phyloP scores from a whole-genome alignment of 1,140 invertebrate species.

The Caenorhabditis tropicalis region DNA sequence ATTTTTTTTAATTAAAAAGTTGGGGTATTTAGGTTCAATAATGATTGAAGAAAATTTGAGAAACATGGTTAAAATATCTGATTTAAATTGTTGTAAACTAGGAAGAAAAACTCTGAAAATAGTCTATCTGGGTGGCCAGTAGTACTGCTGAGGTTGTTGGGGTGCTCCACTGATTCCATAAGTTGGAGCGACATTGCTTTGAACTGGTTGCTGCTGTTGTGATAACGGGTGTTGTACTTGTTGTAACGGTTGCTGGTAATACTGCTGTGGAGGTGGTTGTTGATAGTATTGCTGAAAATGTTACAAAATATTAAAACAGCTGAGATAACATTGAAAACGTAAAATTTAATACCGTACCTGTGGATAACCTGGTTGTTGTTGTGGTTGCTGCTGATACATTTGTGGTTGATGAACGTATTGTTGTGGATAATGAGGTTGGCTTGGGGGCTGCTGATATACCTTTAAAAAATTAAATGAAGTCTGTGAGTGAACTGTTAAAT shows the following conservation, averaged over 20 bases:
- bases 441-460: not conserved
- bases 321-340: too few relatives aligned
- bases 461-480: not conserved
- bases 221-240: not conserved
- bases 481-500: too few relatives aligned
- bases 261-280: not conserved
- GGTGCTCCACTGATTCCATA: slow-evolving; percentile 3
- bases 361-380: not conserved
- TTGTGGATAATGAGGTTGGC: not conserved
- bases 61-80: too few relatives aligned
- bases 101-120: too few relatives aligned
- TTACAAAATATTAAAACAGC: not conserved
- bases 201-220: not conserved
- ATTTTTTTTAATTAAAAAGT: too few relatives aligned
- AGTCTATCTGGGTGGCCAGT: not conserved
- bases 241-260: not conserved
- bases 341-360: too few relatives aligned
- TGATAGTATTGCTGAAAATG: not conserved
- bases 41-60: too few relatives aligned
- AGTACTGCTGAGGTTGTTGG: not conserved
- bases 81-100: too few relatives aligned
- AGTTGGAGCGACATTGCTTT: not conserved
- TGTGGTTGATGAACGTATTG: slow-evolving; percentile 1
- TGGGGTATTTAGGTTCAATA: too few relatives aligned
- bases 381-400: not conserved